A percentile compares a stretch with the other conserved stretches of the same genome.
These are phyloP conservation scores for Chaetura pelagica DNA, from an alignment of 2,113 vertebrate species.

Conservation along the genomic window DNA sequence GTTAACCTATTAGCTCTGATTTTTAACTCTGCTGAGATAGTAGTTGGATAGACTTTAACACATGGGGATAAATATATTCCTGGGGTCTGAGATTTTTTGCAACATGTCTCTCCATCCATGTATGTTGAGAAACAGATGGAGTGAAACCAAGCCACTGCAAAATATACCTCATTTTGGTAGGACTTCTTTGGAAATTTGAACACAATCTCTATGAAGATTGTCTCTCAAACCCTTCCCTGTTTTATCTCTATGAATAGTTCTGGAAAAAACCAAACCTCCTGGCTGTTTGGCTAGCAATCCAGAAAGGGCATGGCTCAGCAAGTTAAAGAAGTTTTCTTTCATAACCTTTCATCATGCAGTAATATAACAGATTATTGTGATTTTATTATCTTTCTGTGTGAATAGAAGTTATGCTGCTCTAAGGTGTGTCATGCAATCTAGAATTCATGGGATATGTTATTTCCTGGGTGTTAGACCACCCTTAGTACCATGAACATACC, in stretches of 20 bases:
- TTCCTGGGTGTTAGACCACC: neutral
- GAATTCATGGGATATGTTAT: neutral
- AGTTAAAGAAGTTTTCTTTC: neutral
- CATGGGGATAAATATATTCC: conserved; percentile 70
- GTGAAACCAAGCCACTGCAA: neutral
- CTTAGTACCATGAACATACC: neutral
- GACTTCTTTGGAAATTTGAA: neutral
- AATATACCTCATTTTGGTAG: conserved; percentile 40
- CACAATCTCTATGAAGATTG: conserved; percentile 1
- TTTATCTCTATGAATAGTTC: neutral
- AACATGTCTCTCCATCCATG: conserved; percentile 46
- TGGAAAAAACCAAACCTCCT: neutral
- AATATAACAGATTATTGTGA: rapidly evolving
- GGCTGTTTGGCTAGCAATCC: neutral
- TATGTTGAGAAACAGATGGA: neutral
- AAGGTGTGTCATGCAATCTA: rapidly evolving
- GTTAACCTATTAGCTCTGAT: conserved; percentile 88
- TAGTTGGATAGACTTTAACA: conserved; percentile 77
- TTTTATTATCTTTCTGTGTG: neutral
- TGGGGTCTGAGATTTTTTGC: conserved; percentile 71
- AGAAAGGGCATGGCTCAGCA: neutral
- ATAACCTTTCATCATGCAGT: neutral
- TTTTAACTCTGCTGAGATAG: conserved; percentile 81
- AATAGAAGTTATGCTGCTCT: neutral
- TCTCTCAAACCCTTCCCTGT: neutral